A percentile compares a stretch with the other conserved stretches of the same genome.
Conservation (phyloP, 2,797 vertebrate species). For the Alouatta caraya region DNA sequence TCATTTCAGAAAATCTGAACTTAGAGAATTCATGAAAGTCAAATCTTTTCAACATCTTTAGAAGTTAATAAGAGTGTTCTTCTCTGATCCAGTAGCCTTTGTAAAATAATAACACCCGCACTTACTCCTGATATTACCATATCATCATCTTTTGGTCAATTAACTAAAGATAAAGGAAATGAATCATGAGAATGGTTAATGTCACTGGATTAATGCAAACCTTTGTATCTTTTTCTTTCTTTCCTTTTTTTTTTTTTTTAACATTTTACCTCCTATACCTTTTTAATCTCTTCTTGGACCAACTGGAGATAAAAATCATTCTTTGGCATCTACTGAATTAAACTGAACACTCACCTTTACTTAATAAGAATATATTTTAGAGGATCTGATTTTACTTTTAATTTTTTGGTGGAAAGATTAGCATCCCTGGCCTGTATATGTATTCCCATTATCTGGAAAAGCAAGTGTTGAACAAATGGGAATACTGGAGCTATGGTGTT, state of each 20-base stretch:
- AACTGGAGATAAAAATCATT: background rate
- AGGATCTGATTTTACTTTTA: background rate
- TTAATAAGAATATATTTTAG: background rate
- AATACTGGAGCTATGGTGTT: background rate
- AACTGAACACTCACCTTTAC: background rate
- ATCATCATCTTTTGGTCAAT: background rate
- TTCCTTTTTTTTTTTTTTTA: background rate
- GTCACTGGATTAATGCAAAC: background rate
- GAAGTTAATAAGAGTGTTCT: background rate
- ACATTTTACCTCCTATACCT: background rate
- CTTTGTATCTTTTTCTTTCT: background rate
- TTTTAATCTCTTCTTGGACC: background rate
- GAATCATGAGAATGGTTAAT: background rate
- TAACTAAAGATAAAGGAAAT: background rate
- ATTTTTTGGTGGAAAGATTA: background rate
- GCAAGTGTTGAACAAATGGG: background rate
- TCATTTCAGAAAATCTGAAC: background rate
- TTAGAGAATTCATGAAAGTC: background rate
- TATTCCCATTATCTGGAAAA: background rate
- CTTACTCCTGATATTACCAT: background rate
- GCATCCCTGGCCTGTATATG: background rate
- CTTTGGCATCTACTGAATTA: background rate
- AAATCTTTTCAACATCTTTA: background rate
- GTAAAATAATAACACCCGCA: background rate
- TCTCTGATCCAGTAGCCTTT: background rate